phyloP scores from a whole-genome alignment of 2,797 vertebrate genomes.

The Poecile montanus region DNA sequence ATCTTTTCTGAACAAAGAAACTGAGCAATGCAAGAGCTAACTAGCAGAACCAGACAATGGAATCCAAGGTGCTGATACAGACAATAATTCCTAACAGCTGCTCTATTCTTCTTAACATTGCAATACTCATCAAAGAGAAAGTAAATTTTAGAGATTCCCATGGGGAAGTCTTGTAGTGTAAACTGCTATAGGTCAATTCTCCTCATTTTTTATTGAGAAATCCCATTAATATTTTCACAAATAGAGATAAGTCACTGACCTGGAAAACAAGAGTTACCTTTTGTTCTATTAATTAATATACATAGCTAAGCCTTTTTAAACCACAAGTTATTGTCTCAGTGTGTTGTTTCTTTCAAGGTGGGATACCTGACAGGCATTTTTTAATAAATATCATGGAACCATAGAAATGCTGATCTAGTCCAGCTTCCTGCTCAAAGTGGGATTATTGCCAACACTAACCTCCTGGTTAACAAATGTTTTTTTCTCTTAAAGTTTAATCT shows the following conservation, averaged over 20 bases:
- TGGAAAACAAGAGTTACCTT: not conserved
- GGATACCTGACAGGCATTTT: not conserved
- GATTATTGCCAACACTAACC: not conserved
- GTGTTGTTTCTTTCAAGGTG: not conserved
- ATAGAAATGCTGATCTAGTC: not conserved
- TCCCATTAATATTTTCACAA: not conserved
- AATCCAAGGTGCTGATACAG: not conserved
- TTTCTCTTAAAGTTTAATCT: not conserved
- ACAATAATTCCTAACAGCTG: not conserved
- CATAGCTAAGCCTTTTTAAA: not conserved
- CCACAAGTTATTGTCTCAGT: not conserved
- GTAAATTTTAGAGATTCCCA: not conserved
- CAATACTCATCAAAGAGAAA: not conserved
- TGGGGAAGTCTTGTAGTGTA: rapidly evolving
- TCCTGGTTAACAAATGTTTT: not conserved
- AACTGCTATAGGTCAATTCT: not conserved
- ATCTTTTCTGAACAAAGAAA: not conserved
- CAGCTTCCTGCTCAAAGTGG: not conserved
- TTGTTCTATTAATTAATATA: not conserved
- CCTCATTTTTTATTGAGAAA: not conserved
- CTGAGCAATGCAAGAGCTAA: not conserved
- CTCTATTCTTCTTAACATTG: not conserved
- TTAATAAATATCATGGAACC: not conserved
- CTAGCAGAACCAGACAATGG: not conserved
- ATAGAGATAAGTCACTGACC: not conserved